A percentile compares a stretch with the other conserved stretches of the same genome.
Evolutionary conservation across 2,888 invertebrate species (phyloP).

Genomic region (Mythimna pallens): DNA sequence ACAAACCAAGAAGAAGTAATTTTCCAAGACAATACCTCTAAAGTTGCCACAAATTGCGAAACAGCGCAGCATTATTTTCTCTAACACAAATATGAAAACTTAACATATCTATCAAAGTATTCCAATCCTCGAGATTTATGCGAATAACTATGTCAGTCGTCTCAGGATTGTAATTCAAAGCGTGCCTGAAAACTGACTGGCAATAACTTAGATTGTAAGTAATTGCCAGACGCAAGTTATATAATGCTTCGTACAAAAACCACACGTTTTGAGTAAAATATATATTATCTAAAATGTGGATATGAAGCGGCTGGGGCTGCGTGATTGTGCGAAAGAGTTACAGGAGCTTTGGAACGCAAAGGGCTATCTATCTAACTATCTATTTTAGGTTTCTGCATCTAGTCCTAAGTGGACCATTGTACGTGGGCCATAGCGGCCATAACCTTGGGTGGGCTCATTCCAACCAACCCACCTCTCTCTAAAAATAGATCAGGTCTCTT

Average conservation of each 20-base stretch:
- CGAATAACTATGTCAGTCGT: slow-evolving; percentile 6
- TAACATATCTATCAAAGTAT: neutral
- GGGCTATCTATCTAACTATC: too few relatives aligned
- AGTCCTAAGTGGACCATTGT: too few relatives aligned
- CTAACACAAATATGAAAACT: neutral
- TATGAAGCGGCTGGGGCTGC: neutral
- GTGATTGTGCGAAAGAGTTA: too few relatives aligned
- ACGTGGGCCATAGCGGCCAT: too few relatives aligned
- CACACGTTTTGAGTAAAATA: slow-evolving; percentile 1
- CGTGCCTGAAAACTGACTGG: slow-evolving; percentile 12
- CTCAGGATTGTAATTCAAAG: slow-evolving; percentile 24
- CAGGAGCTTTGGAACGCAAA: too few relatives aligned
- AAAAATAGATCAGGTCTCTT: too few relatives aligned
- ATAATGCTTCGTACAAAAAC: neutral
- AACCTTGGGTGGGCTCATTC: too few relatives aligned
- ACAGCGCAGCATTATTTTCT: neutral
- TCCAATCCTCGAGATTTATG: neutral
- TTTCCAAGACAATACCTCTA: neutral
- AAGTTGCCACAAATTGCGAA: neutral
- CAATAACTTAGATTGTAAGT: slow-evolving; percentile 26
- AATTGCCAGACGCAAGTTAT: slow-evolving; percentile 1
- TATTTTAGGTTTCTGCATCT: too few relatives aligned
- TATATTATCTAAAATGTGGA: neutral
- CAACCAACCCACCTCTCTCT: too few relatives aligned
- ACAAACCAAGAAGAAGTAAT: neutral